phyloP scores from a whole-genome alignment of 1,140 invertebrate genomes.

The Dufourea novaeangliae region DNA sequence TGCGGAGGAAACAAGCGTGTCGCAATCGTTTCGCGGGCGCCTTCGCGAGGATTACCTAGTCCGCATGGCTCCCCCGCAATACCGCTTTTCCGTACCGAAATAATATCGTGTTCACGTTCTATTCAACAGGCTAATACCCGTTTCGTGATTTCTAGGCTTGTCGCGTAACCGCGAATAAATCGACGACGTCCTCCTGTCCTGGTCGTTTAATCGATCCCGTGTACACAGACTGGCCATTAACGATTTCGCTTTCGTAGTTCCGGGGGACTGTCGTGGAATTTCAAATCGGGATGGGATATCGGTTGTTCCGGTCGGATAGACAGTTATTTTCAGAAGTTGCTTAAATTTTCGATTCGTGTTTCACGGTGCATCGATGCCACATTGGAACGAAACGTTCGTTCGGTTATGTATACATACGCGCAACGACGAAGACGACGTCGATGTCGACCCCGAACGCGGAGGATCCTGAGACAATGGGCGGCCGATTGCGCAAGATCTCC shows the following conservation, averaged over 20 bases:
- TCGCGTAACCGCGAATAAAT: slow-evolving; percentile 16
- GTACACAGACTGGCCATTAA: not conserved
- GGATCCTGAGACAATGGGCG: slow-evolving; percentile 76
- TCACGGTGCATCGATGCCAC: not conserved
- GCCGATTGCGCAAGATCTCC: slow-evolving; percentile 74
- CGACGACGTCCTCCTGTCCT: too few relatives aligned
- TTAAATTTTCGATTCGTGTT: not conserved
- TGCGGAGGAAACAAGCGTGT: slow-evolving; percentile 60
- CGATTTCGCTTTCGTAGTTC: not conserved
- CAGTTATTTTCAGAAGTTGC: too few relatives aligned
- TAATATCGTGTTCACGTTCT: slow-evolving; percentile 17
- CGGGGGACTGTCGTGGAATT: not conserved
- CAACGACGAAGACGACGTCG: slow-evolving; percentile 54
- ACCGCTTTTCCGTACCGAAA: slow-evolving; percentile 37
- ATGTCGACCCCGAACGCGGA: slow-evolving; percentile 67
- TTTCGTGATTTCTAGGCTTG: slow-evolving; percentile 10
- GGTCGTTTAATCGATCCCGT: slow-evolving; percentile 1
- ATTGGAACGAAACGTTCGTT: too few relatives aligned
- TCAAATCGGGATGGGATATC: too few relatives aligned
- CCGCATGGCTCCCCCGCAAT: slow-evolving; percentile 47
- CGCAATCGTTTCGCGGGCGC: slow-evolving; percentile 60
- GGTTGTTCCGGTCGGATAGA: too few relatives aligned
- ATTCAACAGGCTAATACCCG: slow-evolving; percentile 15
- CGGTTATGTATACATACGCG: not conserved
- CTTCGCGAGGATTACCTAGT: slow-evolving; percentile 51